Evolutionary conservation across 2,888 invertebrate genomes (phyloP), one percentile per base, ranked within the genome.

Genomic region (Pherbina coryleti): DNA sequence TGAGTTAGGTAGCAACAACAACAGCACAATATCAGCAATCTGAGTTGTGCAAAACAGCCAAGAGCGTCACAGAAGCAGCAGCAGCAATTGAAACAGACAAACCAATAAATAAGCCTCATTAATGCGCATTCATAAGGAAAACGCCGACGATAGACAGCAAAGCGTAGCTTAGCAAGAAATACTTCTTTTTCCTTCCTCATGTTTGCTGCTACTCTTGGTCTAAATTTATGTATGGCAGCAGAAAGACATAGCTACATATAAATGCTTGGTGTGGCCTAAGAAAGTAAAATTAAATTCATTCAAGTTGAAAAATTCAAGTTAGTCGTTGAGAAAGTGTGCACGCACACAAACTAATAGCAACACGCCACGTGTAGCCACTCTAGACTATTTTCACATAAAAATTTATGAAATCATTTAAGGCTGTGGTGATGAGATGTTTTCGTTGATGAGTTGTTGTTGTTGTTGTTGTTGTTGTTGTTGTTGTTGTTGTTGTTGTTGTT

Each of bases 91-190:
- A 62, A 31, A 2, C 28, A 31, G 14, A 28, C 28, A 64, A 4
- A 31, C 28, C 28, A 64, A 64, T 28, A 64, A 64, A 55, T 31
- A 37, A 66, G 66, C 22, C 37, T 72, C 55, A 76, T 75, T 69
- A 75, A 75, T 75, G 75, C 69, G 76, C 71, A 71, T 71, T 76
- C 71, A 71, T 51, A 55, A 62, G 64, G 53, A 37, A 76, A 64
- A 64, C 34, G 57, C 25, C 22, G 57, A 28, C 9, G 19, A 4
- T 44, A 44, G 31, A 31, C 28, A 64, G 7, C 28, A 34, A 64
- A 44, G 44, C 44, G 44, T 44, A 11, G 44, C 14, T 44, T 44
- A 31, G 25, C 22, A 31, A 22, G 28, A 62, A 62, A 28, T 31
- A 31, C 3, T n/a, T 31, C 5, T n/a, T 31, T 14, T 64, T 64